These are phyloP conservation scores for Axis porcinus DNA, from an alignment of 2,113 vertebrate genomes.

Conservation along the genomic window DNA sequence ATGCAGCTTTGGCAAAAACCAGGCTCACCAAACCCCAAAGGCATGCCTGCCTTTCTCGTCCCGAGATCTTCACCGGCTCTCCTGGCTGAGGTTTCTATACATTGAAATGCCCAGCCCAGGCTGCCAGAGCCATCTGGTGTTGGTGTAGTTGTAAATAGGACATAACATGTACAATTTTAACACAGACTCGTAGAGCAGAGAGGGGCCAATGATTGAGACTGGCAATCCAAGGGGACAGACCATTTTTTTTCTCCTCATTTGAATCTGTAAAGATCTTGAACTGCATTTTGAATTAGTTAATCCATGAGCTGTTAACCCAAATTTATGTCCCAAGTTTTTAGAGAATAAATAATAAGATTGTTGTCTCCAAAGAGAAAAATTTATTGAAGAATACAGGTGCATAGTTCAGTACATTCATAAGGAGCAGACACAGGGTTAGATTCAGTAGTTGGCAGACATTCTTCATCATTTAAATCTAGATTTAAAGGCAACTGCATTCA, in stretches of 20 bases:
- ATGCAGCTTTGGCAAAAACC: neutral
- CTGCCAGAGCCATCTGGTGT: conserved; percentile 22
- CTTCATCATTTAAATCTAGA: neutral
- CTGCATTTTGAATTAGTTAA: conserved; percentile 22
- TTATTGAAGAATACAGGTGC: neutral
- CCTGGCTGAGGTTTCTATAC: conserved; percentile 29
- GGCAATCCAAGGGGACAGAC: neutral
- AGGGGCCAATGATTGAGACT: neutral
- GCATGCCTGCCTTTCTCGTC: neutral
- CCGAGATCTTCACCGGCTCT: neutral
- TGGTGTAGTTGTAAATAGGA: neutral
- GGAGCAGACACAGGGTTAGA: neutral
- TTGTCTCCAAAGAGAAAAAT: neutral
- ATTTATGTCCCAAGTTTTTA: neutral
- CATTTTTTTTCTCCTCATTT: neutral
- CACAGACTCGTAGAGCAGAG: neutral
- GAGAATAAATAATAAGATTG: neutral
- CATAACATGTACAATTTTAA: neutral
- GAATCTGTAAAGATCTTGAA: neutral
- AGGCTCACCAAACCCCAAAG: neutral
- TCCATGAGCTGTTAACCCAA: neutral
- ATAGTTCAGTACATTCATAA: neutral
- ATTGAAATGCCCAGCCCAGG: conserved; percentile 28
- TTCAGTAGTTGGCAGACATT: neutral
- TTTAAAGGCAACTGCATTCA: neutral